Percentiles rank a stretch among this genome's conserved stretches.
Evolutionary conservation across 2,888 invertebrate genomes (phyloP).

Genomic region (Lottia scabra): DNA sequence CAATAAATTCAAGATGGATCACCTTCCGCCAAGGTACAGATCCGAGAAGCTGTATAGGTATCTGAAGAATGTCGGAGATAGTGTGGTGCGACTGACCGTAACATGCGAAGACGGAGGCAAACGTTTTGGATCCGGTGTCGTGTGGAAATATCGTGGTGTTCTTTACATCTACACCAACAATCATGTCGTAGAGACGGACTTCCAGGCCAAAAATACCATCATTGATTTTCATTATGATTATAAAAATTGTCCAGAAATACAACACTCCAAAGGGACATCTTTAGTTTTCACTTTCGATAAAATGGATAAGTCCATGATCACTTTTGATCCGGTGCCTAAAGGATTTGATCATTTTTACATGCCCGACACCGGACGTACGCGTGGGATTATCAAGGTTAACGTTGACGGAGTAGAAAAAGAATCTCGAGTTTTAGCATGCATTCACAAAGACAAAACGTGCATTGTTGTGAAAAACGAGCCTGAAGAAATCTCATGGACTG

Average conservation of each 20-base stretch:
- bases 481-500: neutral
- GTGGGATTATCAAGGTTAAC: neutral
- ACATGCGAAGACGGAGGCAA: neutral
- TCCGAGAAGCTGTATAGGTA: neutral
- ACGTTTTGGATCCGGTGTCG: neutral
- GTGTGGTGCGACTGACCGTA: neutral
- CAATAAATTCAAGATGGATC: neutral
- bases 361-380: neutral
- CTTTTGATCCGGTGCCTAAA: neutral
- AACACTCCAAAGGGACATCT: neutral
- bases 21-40: neutral
- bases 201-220: neutral
- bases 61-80: neutral
- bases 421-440: neutral
- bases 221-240: neutral
- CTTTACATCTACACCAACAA: neutral
- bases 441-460: neutral
- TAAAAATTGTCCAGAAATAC: neutral
- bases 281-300: neutral
- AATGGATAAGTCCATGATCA: neutral
- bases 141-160: neutral
- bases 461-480: neutral
- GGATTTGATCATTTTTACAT: neutral
- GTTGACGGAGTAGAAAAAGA: neutral
- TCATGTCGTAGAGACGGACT: neutral